Base-by-base conservation (phyloP, 2,113 vertebrate genomes). In the Leucosticte australis region DNA sequence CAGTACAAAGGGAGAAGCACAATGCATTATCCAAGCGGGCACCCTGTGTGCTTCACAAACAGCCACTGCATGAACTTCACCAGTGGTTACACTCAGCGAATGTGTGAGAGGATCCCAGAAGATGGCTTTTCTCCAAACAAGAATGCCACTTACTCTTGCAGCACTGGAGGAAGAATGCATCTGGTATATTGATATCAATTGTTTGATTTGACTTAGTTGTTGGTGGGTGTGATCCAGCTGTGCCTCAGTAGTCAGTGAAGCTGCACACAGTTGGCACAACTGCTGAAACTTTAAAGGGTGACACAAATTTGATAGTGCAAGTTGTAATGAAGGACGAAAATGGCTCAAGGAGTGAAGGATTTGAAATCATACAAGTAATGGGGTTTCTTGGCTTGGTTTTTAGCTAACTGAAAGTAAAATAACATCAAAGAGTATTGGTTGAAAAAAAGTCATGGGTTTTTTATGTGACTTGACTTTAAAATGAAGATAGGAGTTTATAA, bases 141-240 rank as follows among this genome's bases (percentile, higher is more conserved):
- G 95, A 97, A 53, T 42, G 62, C 96, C 80, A 76, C 94, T 79
- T 98, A 97, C 89, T 81, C 94, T 44, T 97, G 97, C 97, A 98
- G 92, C 89, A 96, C 94, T 71, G 98, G 96, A 90, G 98, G 97
- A 91, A 98, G 98, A 96, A 97, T 98, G 96, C 98, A 99, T 97
- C 96, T 99, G 99, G 99, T 99, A 98, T 77, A 98, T 97, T 98
- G 60, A 96, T 92, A 55, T 90, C 28, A 39, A 5, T 88, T 96
- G 65, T 79, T 95, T 74, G 62, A 50, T 73, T 86, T 77, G 71
- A 67, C 42, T 93, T 78, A 42, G 74, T 82, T 91, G 69, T 69
- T n/a, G 59, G 21, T 75, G 69, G 41, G 60, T 49, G 24, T 57
- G 52, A 47, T 78, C 42, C 23, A 53, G 19, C 42, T 52, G 39